phyloP scores from a whole-genome alignment of 1,140 invertebrate genomes.

The Cydia splendana region DNA sequence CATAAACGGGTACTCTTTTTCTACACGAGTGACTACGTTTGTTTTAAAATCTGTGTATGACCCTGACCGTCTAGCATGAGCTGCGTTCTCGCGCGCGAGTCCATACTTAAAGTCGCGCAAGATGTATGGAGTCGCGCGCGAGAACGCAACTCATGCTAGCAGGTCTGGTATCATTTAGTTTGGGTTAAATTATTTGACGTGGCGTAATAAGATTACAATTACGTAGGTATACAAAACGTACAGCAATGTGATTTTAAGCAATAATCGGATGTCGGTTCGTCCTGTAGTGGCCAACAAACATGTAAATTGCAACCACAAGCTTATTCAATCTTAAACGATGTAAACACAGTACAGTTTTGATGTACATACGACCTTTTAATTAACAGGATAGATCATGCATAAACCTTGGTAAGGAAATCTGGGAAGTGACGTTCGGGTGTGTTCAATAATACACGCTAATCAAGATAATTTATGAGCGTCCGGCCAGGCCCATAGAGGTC shows the following conservation, averaged over 20 bases:
- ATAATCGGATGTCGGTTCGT: background rate
- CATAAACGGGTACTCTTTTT: too few relatives aligned
- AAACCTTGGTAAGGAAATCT: conserved; percentile 7
- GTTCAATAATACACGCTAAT: background rate
- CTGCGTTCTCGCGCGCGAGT: too few relatives aligned
- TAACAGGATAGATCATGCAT: background rate
- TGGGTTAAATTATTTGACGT: too few relatives aligned
- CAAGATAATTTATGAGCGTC: background rate
- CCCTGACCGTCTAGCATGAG: too few relatives aligned
- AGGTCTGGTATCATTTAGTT: too few relatives aligned
- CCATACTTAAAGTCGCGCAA: too few relatives aligned
- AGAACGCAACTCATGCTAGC: too few relatives aligned
- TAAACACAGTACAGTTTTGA: background rate
- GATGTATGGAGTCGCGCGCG: too few relatives aligned
- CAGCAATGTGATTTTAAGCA: background rate
- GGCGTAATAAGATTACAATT: too few relatives aligned
- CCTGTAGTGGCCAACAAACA: background rate
- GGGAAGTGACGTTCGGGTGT: background rate
- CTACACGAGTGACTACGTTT: too few relatives aligned
- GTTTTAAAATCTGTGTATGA: too few relatives aligned
- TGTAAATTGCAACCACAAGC: background rate
- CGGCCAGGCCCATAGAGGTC: background rate
- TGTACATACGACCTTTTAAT: background rate
- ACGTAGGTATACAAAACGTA: too few relatives aligned
- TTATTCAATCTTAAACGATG: background rate